phyloP scores from a whole-genome alignment of 2,888 invertebrate genomes.

The Himalopsyche kuldschensis region DNA sequence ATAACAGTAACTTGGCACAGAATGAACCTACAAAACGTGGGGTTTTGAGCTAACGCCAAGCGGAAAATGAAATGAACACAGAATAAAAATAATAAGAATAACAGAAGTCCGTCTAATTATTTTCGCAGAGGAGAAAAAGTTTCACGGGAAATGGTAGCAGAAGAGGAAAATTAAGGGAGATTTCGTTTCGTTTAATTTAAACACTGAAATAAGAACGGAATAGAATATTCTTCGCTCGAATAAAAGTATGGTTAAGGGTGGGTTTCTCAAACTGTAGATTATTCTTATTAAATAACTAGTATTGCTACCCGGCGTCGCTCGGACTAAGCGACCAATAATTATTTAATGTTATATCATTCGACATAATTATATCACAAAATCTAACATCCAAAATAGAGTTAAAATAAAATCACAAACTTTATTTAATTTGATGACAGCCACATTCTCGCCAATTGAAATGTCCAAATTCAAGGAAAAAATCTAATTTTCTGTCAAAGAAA shows the following conservation, averaged over 20 bases:
- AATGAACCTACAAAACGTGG: background rate
- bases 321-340: too few species aligned
- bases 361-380: too few species aligned
- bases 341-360: too few species aligned
- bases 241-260: background rate
- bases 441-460: too few species aligned
- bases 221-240: background rate
- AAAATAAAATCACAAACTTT: too few species aligned
- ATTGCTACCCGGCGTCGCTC: too few species aligned
- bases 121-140: conserved; percentile 23
- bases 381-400: too few species aligned
- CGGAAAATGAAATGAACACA: background rate
- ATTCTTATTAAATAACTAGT: too few species aligned
- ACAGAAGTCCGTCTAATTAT: conserved; percentile 26
- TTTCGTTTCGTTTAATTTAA: conserved; percentile 32
- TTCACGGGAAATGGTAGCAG: conserved; percentile 17
- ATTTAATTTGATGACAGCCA: too few species aligned
- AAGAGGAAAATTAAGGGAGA: conserved; percentile 24
- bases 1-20: background rate
- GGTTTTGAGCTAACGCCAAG: background rate
- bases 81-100: background rate
- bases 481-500: too few species aligned
- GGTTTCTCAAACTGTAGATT: background rate
- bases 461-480: too few species aligned
- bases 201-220: conserved; percentile 5